Evolutionary conservation across 2,888 invertebrate genomes (phyloP), one percentile per base, ranked within the genome.

Genomic region (Dryocosmus kuriphilus): DNA sequence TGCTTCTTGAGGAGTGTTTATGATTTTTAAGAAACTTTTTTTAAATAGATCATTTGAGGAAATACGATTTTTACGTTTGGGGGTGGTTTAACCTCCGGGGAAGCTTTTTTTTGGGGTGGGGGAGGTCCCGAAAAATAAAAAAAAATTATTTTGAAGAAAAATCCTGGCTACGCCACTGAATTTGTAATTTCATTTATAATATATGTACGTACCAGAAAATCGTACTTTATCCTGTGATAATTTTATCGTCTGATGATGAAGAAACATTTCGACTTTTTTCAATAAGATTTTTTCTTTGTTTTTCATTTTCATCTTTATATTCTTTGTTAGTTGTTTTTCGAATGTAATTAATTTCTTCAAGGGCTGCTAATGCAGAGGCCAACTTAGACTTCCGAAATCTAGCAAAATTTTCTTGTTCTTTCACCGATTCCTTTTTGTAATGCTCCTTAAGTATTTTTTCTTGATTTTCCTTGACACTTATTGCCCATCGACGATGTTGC

Each of bases 331-430:
- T 90, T 51, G 92, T 91, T 82, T 92, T 88, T 2, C 92, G 91
- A 62, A 92, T 86, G 51, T 90, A 91, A 80, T 91, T 90, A 57
- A 93, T 83, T 77, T 92, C 89, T 24, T 86, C 82, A 60, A 92
- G 82, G 9, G 92, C 92, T 11, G 90, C 86, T 61, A 93, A 85
- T 0, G 91, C 86, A 11, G 88, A 83, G 0, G 87, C 82, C 16
- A 93, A 85, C 75, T 88, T 88, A 9, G 91, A 83, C 75, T 92
- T 89, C 61, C 88, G 86, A 75, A 93, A 86, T 24, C 82, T 86
- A 16, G 85, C 84, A 75, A 92, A 91, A 14, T 91, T 86, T 3
- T 89, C 81, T 41, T 86, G 86, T 80, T 93, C 93, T 27, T 85
- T 78, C 5, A 85, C 77, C 1, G 85, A 77, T 55, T 92, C 91